phyloP scores from a whole-genome alignment of 1,140 invertebrate genomes.

The Caenorhabditis briggsae region DNA sequence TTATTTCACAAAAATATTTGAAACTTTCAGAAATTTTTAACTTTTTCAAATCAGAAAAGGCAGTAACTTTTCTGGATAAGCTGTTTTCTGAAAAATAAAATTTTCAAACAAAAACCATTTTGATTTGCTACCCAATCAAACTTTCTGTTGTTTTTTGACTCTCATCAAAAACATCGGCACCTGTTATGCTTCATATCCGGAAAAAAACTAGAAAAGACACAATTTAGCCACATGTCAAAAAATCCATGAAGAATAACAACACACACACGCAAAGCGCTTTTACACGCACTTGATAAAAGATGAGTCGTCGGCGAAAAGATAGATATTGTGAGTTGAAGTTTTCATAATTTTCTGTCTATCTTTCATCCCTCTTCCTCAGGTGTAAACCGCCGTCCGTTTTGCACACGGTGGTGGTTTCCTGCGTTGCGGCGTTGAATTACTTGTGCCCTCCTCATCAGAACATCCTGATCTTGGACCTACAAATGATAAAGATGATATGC shows the following conservation, averaged over 20 bases:
- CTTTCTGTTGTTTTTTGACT: conserved; percentile 4
- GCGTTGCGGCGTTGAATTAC: conserved; percentile 42
- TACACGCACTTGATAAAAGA: conserved; percentile 42
- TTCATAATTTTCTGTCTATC: conserved; percentile 20
- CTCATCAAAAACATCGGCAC: conserved; percentile 6
- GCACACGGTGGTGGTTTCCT: conserved; percentile 28
- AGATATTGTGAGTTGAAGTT: conserved; percentile 50
- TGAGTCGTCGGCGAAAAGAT: background rate
- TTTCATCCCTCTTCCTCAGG: background rate
- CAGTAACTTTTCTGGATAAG: background rate
- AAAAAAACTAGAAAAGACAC: background rate
- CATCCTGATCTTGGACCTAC: conserved; percentile 33
- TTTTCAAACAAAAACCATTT: background rate
- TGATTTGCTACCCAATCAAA: background rate
- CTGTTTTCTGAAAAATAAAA: background rate
- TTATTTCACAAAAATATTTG: no score
- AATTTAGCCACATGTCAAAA: conserved; percentile 46
- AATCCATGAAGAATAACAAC: conserved; percentile 28
- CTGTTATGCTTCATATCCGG: background rate
- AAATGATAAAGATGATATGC: conserved; percentile 44
- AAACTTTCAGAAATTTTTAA: no score
- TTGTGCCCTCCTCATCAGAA: conserved; percentile 40
- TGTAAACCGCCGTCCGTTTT: conserved; percentile 40
- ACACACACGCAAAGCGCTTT: background rate
- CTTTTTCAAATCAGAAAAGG: no score